A percentile compares a stretch with the other conserved stretches of the same genome.
These are phyloP conservation scores for Gonioctena quinquepunctata DNA, from an alignment of 1,140 invertebrate species.

Conservation along the genomic window DNA sequence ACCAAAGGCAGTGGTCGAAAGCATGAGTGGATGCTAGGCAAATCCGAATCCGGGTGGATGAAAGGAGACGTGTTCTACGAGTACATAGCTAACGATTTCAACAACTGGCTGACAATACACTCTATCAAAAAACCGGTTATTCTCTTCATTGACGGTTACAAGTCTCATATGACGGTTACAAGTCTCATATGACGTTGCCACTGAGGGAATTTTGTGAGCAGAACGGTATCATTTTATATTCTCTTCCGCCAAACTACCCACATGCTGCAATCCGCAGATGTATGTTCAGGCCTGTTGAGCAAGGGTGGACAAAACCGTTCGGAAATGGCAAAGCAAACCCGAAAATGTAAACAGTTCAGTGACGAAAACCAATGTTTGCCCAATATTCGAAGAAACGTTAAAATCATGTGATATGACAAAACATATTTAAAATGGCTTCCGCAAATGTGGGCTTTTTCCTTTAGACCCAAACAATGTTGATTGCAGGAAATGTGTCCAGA, in stretches of 20 bases:
- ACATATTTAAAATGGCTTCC: neutral
- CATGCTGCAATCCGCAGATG: constrained; percentile 54
- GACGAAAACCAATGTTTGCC: constrained; percentile 5
- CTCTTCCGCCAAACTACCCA: constrained; percentile 54
- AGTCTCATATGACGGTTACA: constrained; percentile 29
- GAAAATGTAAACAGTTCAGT: constrained; percentile 9
- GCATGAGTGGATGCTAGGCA: constrained; percentile 37
- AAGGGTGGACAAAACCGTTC: constrained; percentile 44
- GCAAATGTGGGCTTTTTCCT: neutral
- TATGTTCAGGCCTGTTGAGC: constrained; percentile 49
- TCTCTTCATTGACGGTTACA: constrained; percentile 34
- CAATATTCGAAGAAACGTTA: constrained; percentile 9
- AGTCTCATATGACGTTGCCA: constrained; percentile 36
- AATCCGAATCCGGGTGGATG: constrained; percentile 37
- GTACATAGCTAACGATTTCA: constrained; percentile 23
- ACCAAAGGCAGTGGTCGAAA: constrained; percentile 28
- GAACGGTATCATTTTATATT: constrained; percentile 51
- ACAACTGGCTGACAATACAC: constrained; percentile 22
- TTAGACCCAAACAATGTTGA: neutral
- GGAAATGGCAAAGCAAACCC: neutral
- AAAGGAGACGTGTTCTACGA: constrained; percentile 33
- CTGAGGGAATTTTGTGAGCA: constrained; percentile 49
- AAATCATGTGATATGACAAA: neutral
- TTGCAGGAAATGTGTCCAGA: neutral
- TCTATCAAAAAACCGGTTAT: constrained; percentile 34